phyloP scores from a whole-genome alignment of 2,113 vertebrate species.

The Aptenodytes patagonicus region DNA sequence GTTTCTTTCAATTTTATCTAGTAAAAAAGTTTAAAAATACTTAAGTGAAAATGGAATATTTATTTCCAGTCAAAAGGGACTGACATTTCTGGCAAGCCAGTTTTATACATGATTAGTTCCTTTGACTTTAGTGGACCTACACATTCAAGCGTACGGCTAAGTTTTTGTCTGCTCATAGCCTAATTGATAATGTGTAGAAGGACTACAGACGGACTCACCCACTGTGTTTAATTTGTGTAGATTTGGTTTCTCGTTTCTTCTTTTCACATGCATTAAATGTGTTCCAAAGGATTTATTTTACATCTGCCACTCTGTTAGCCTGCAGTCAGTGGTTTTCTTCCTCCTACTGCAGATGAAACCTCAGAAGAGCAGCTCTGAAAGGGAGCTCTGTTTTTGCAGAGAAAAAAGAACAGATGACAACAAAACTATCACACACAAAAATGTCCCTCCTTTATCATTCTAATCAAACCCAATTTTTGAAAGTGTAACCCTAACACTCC shows the following conservation, averaged over 20 bases:
- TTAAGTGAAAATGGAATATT: background rate
- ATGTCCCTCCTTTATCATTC: background rate
- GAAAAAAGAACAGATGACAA: background rate
- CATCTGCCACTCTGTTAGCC: background rate
- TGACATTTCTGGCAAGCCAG: background rate
- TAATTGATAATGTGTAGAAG: background rate
- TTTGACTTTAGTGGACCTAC: background rate
- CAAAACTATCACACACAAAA: background rate
- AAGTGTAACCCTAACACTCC: background rate
- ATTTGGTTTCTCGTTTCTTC: slow-evolving; percentile 16
- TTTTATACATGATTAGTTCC: background rate
- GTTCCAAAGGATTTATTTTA: slow-evolving; percentile 25
- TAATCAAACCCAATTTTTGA: background rate
- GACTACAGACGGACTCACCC: rapidly evolving
- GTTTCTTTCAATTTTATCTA: background rate
- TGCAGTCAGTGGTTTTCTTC: background rate
- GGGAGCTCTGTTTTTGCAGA: background rate
- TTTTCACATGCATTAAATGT: background rate
- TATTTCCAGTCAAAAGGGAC: background rate
- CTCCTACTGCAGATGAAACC: background rate
- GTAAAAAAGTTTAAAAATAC: background rate
- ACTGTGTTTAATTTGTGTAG: background rate
- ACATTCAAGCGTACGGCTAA: background rate
- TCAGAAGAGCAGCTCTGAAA: slow-evolving; percentile 38
- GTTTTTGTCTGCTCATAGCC: background rate